Evolutionary conservation across 2,113 vertebrate genomes (phyloP).

Genomic region (Tragelaphus buxtoni): DNA sequence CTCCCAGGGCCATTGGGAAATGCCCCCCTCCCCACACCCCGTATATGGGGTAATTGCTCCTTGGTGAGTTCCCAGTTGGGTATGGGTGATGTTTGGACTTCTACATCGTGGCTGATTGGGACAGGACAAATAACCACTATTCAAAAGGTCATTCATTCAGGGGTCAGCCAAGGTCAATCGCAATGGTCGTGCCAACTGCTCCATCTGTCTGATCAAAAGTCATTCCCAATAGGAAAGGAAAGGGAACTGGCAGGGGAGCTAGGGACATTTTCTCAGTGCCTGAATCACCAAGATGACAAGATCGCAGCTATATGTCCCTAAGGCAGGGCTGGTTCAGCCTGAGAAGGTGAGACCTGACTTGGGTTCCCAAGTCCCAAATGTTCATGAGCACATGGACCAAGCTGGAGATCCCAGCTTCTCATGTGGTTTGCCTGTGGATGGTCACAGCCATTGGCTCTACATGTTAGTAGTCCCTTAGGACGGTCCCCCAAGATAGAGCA

Average conservation of each 20-base stretch:
- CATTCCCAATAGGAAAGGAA: accelerated
- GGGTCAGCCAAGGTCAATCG: neutral
- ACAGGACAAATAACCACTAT: neutral
- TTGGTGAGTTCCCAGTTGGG: neutral
- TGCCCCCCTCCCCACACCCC: accelerated
- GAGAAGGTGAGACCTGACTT: neutral
- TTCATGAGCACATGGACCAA: neutral
- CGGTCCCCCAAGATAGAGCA: accelerated
- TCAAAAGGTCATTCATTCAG: neutral
- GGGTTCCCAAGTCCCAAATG: neutral
- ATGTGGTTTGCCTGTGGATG: accelerated
- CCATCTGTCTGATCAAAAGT: neutral
- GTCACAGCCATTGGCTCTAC: accelerated
- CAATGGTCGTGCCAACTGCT: neutral
- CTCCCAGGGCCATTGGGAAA: accelerated
- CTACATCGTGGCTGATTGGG: neutral
- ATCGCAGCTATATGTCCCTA: accelerated
- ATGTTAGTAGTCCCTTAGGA: no score
- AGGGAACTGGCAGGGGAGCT: no score
- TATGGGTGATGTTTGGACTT: neutral
- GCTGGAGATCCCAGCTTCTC: neutral
- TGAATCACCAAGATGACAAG: neutral
- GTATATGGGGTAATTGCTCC: accelerated
- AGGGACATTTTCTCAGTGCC: neutral
- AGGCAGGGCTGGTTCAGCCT: neutral